phyloP scores from a whole-genome alignment of 2,113 vertebrate genomes.

The Tachysurus fulvidraco region DNA sequence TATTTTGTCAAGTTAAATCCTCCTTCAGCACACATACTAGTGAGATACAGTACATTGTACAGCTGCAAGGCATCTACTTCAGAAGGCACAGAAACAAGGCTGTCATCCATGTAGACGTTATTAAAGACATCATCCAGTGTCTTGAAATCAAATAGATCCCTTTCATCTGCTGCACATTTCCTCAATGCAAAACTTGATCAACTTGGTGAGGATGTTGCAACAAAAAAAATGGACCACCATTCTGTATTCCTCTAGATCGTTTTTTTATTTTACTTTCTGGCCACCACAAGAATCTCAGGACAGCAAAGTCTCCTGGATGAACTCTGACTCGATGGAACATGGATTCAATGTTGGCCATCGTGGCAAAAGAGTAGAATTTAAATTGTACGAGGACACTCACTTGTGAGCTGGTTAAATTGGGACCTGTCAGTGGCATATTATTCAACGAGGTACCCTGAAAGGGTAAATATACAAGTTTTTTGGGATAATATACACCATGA shows the following conservation, averaged over 20 bases:
- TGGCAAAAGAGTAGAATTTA: no score
- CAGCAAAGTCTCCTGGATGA: background rate
- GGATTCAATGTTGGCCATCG: background rate
- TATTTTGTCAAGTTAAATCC: no score
- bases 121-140: background rate
- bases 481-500: no score
- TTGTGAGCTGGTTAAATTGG: background rate
- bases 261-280: background rate
- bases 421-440: slow-evolving; percentile 4
- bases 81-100: background rate
- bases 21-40: no score
- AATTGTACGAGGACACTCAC: background rate
- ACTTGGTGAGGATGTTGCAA: background rate
- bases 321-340: background rate
- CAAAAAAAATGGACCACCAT: background rate
- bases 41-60: no score
- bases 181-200: background rate
- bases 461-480: no score
- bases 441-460: slow-evolving; percentile 11
- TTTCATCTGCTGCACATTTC: background rate
- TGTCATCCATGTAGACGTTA: background rate
- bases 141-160: background rate
- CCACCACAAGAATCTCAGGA: slow-evolving; percentile 4
- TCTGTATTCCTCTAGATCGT: background rate
- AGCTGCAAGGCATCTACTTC: background rate